Evolutionary conservation across 1,140 invertebrate genomes (phyloP), one percentile per base, ranked within the genome.

Genomic region (Drosophila chauvacae): DNA sequence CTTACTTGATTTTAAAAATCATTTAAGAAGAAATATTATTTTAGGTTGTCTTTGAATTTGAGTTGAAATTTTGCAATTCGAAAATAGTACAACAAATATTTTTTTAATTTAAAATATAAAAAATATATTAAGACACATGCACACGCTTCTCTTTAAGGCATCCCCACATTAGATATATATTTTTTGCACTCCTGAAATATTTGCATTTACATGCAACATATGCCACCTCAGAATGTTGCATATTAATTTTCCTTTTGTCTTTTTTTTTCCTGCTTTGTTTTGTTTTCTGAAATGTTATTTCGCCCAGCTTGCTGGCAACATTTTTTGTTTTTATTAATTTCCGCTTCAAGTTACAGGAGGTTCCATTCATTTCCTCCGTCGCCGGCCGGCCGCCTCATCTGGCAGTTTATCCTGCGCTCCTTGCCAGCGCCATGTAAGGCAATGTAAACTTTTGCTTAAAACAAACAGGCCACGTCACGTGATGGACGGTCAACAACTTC

Each of bases 401-500:
- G 58, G 5, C 61, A 58, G 53, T 41, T 62, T 60, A 39, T 50
- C 44, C 58, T 35, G 44, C 20, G 11, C 23, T 37, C 48, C 35
- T 62, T 61, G 33, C 39, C 39, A 23, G 55, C 53, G 18, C 28
- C 39, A 28, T n/a, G 51, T 55, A 55, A 55, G 37, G 51, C 26
- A 62, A 68, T 68, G 73, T 47, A 80, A 84, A 83, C 53, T 84
- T 84, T 84, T 77, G 81, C 83, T 85, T 85, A 65, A 77, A 84
- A 80, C 81, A 84, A 85, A 85, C 81, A 80, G 63, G 70, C 57
- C 41, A 80, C 81, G 51, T 84, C 81, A 62, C 51, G 68, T 84
- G 81, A 84, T 85, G 81, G 81, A 84, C 81, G 77, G 65, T 85
- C 81, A 82, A 83, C 80, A 82, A 82, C 77, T 81, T 73, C 77